Evolutionary conservation across 2,888 invertebrate species (phyloP), one percentile per base, ranked within the genome.

Genomic region (Euzetes globulus): DNA sequence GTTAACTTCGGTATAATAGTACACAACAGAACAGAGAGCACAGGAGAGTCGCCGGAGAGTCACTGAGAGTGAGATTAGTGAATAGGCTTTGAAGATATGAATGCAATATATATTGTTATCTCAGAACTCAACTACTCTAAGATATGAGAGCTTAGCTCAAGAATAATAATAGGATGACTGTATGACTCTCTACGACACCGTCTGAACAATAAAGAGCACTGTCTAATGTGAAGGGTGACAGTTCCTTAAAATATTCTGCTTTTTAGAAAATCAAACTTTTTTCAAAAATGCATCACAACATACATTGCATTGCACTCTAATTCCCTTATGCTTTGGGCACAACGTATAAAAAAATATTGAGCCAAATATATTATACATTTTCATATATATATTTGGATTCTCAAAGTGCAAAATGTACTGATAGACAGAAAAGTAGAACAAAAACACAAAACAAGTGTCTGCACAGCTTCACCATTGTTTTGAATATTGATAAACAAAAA

Each of bases 111-210:
- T 60, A 60, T 60, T 60, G 60, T 60, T 60, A 60, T 60, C 60
- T 60, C 25, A 60, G 15, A 27, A 60, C 25, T 60, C 15, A 60
- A 60, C 60, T 27, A 27, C 60, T 60, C 27, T 60, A 60, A 60
- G 60, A 60, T 60, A 60, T 60, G 41, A 41, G 60, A 60, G 60
- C 25, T 52, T 60, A 60, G 60, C 60, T 27, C 15, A 60, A 25
- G 60, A 60, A 60, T 60, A 60, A 60, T 60, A 60, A 60, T 60
- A 60, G 60, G 52, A 52, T 52, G 52, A 52, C 52, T 52, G n/a
- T 52, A 52, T 52, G 52, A 52, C 52, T 52, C 60, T 58, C 15
- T 60, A 19, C 11, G 5, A 52, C 22, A 22, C 22, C 9, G 7
- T 13, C 11, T 60, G 60, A 27, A 60, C 60, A 60, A 60, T 60